These are phyloP conservation scores for Caenorhabditis japonica DNA, from an alignment of 2,888 invertebrate species.

Conservation along the genomic window DNA sequence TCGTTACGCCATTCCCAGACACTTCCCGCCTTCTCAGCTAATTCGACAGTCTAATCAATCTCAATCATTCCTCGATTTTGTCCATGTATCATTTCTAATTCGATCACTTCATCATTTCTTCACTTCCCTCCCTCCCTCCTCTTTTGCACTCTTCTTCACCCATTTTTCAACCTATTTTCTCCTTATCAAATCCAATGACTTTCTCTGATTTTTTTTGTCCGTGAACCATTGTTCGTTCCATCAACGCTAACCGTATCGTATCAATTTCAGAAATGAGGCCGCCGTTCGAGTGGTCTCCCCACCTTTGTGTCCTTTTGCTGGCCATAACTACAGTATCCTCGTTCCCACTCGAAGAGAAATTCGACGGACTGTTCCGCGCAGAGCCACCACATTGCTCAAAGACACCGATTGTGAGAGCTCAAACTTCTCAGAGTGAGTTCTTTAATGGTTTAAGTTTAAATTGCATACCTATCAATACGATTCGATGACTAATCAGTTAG, in stretches of 20 bases:
- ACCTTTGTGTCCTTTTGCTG: conserved; percentile 1
- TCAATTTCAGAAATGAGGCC: conserved; percentile 32
- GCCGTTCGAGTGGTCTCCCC: conserved; percentile 37
- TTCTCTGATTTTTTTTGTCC: conserved; percentile 8
- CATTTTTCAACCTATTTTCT: conserved; percentile 32
- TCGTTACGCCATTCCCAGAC: conserved; percentile 20
- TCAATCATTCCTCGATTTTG: conserved; percentile 10
- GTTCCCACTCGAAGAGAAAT: conserved; percentile 49
- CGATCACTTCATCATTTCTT: conserved; percentile 27
- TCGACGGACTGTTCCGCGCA: conserved; percentile 56
- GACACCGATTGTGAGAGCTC: conserved; percentile 61
- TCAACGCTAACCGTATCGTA: conserved; percentile 3
- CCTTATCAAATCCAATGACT: conserved; percentile 20
- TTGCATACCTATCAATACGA: neutral
- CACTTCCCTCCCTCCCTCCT: too few species aligned
- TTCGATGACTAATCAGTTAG: conserved; percentile 16
- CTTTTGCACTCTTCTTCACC: conserved; percentile 3
- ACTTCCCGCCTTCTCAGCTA: conserved; percentile 11
- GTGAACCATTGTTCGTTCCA: conserved; percentile 21
- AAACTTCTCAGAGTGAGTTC: conserved; percentile 58
- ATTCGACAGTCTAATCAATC: conserved; percentile 45
- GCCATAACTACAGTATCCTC: neutral
- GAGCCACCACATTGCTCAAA: conserved; percentile 68
- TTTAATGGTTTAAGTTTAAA: conserved; percentile 1
- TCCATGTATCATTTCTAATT: conserved; percentile 44